A percentile compares a stretch with the other conserved stretches of the same genome.
Evolutionary conservation across 2,888 invertebrate genomes (phyloP).

Genomic region (Girardia tigrina): DNA sequence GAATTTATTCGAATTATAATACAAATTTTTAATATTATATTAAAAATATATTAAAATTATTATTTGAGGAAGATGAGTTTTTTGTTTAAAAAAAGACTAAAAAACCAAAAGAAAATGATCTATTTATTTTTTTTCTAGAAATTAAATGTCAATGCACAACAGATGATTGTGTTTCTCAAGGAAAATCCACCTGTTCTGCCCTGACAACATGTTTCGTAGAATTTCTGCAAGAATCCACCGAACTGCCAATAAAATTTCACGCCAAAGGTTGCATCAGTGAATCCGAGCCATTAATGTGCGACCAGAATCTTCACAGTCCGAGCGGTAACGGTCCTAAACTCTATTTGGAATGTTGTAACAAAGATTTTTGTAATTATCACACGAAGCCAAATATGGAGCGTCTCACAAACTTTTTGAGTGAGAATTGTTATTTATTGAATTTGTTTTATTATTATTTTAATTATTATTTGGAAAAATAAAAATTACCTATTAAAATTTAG

Average conservation of each 20-base stretch:
- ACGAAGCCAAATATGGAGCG: slow-evolving; percentile 1
- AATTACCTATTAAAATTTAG: too few species aligned
- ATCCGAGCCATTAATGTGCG: background rate
- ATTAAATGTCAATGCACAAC: background rate
- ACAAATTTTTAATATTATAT: too few species aligned
- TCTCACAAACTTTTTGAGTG: too few species aligned
- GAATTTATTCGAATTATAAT: too few species aligned
- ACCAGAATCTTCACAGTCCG: background rate
- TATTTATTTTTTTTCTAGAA: background rate
- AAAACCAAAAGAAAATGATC: too few species aligned
- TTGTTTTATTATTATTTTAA: too few species aligned
- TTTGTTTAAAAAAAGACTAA: too few species aligned
- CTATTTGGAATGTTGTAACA: slow-evolving; percentile 7
- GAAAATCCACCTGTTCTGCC: background rate
- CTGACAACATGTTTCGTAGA: background rate
- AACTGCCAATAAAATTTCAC: background rate
- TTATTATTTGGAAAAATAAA: too few species aligned
- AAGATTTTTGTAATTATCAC: background rate
- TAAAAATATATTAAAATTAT: too few species aligned
- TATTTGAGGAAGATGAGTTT: too few species aligned
- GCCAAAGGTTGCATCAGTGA: slow-evolving; percentile 9
- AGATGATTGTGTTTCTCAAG: background rate
- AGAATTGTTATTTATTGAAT: too few species aligned
- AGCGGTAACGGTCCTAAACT: background rate
- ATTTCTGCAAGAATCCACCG: slow-evolving; percentile 3